Evolutionary conservation across 2,888 invertebrate species (phyloP), one percentile per base, ranked within the genome.

Genomic region (Luperina testacea): DNA sequence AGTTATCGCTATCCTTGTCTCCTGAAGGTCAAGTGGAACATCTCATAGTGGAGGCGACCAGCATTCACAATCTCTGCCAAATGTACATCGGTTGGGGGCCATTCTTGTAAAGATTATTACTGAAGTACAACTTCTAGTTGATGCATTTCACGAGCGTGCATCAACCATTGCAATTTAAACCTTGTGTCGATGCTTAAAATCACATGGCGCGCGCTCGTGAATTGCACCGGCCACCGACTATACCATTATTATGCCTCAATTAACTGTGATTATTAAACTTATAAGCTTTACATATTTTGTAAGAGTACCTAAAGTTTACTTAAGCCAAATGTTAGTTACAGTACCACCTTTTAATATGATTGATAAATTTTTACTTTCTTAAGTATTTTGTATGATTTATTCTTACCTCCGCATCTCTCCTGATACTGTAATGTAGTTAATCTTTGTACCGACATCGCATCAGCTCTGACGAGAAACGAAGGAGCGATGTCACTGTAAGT

Each of bases 61-160:
- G 98, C 93, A 96, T 98, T 74, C 98, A 98, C 90, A 99, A 99
- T 95, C 97, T 99, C 24, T 98, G 99, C 89, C 98, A 98, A 94
- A 99, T 99, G 99, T 99, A 99, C 92, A 97, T 98, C 75, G 99
- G 99, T 15, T 99, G 99, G 99, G 98, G 99, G 63, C 98, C 99
- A 4, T 99, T 98, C 93, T 94, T 99, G 89, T 99, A 95, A 97
- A 72, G n/a, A 68, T 69, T 59, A 13, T 69, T 27, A 72, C 20
- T 68, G 38, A 32, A 67, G n/a, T 51, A 51, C 32, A 67, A 53
- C 15, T 42, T 72, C 15, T 11, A 48, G 24, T 27, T 20, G 53
- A 20, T 53, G 20, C 20, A 53, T 53, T 15, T 67, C 20, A 51
- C 8, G n/a, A 32, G 48, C 5, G n/a, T 20, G 20, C 32, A 27